These are phyloP conservation scores for Oscheius sp. DNA, from an alignment of 2,888 invertebrate species.

Conservation along the genomic window DNA sequence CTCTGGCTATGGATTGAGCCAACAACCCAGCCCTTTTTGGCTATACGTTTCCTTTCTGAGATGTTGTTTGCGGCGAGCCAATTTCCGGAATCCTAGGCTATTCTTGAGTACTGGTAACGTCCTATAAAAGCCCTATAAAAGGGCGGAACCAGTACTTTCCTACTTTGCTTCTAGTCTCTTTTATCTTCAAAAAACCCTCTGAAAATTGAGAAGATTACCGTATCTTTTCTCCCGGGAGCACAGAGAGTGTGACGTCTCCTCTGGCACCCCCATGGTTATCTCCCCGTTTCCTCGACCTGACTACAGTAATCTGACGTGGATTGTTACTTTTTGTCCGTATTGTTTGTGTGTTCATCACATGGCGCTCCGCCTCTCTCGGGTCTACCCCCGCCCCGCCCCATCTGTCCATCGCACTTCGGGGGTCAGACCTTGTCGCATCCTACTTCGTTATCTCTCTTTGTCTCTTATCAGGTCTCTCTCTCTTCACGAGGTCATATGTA, in stretches of 20 bases:
- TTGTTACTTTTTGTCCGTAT: background rate
- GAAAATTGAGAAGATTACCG: background rate
- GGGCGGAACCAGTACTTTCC: background rate
- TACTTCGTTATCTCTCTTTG: background rate
- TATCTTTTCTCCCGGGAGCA: background rate
- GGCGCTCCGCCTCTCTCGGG: constrained; percentile 13
- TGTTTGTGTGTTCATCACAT: constrained; percentile 20
- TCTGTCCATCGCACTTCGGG: constrained; percentile 24
- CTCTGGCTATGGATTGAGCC: background rate
- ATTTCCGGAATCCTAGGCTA: constrained; percentile 6
- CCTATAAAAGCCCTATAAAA: background rate
- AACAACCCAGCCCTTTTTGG: background rate
- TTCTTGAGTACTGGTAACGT: background rate
- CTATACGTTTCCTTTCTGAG: constrained; percentile 18
- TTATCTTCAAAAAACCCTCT: background rate
- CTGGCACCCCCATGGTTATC: constrained; percentile 13
- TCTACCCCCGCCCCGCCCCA: constrained; percentile 21
- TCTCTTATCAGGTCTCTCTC: background rate
- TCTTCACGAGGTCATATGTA: background rate
- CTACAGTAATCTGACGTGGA: constrained; percentile 10
- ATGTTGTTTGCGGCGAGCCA: background rate
- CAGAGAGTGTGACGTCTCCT: constrained; percentile 15
- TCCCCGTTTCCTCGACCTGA: background rate
- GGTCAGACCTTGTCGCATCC: background rate
- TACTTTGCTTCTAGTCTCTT: background rate